Base-by-base conservation (phyloP, 2,797 vertebrate genomes). In the Arnoldichthys spilopterus region DNA sequence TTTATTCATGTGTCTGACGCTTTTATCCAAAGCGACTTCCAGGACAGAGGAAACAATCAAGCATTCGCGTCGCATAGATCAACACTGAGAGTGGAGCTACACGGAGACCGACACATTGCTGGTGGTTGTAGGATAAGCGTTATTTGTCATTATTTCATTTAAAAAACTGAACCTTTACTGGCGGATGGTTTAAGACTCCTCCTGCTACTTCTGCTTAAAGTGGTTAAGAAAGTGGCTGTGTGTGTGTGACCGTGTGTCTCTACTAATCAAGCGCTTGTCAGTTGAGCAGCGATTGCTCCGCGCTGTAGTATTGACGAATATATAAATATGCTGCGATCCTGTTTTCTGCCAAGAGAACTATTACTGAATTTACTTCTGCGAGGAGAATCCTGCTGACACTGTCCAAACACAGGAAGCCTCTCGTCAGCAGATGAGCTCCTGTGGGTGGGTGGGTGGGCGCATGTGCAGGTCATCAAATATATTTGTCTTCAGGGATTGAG, bases 391-490 rank as follows among this genome's bases (percentile, higher is more conserved):
- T 82, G 76, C 83, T 86, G 74, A 86, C 61, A 64, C 77, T 75
- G 47, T 69, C 63, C 77, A 77, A 83, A 79, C 15, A 43, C 45
- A 59, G 77, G 73, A 83, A 80, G 51, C 68, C 69, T 34, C 63
- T 70, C 26, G 54, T 83, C 79, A 83, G 83, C 83, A 80, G 72
- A 78, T 83, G 79, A 69, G 58, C 62, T n/a, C n/a, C n/a, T n/a
- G n/a, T n/a, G n/a, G n/a, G 64, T 66, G 67, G 56, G 54, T 74
- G 62, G 34, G 34, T 37, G 34, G 34, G 34, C 7, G 34, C 34
- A 37, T 81, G 79, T 79, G 70, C 34, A 74, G 64, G 70, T 85
- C 75, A 78, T 74, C 76, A 58, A 40, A 75, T 82, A 69, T 79
- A 51, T 79, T 40, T 78, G 75, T 67, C 64, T 34, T 1, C 64